A percentile compares a stretch with the other conserved stretches of the same genome.
Conservation (phyloP, 2,113 vertebrate species). For the Puffinus mauretanicus region DNA sequence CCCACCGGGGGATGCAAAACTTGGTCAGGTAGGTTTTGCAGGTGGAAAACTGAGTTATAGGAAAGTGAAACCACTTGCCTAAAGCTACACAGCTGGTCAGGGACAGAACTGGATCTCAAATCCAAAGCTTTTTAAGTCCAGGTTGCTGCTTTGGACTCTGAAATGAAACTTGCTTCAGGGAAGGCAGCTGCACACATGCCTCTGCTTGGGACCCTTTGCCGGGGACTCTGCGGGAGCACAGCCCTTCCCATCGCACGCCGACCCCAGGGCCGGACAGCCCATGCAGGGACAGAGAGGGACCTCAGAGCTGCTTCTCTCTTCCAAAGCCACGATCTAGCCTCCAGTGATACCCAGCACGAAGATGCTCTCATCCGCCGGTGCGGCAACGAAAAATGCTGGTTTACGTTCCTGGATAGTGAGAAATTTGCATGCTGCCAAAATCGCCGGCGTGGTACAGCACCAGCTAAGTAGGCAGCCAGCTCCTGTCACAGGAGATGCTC, state of each 20-base stretch:
- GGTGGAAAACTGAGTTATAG: not conserved
- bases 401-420: not conserved
- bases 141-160: not conserved
- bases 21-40: not conserved
- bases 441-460: not conserved
- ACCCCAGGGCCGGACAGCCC: not conserved
- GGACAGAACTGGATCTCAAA: not conserved
- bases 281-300: not conserved
- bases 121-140: not conserved
- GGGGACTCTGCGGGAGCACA: fast-evolving
- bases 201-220: not conserved
- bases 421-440: not conserved
- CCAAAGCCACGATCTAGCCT: not conserved
- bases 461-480: not conserved
- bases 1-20: fast-evolving
- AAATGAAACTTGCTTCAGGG: not conserved
- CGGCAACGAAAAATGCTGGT: fast-evolving
- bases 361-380: not conserved
- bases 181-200: not conserved
- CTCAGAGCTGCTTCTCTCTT: not conserved
- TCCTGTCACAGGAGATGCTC: not conserved
- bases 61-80: not conserved
- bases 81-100: not conserved
- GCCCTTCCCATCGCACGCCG: not conserved
- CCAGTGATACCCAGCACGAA: fast-evolving